A percentile compares a stretch with the other conserved stretches of the same genome.
Conservation (phyloP, 2,888 invertebrate species). For the Drosophila birchii region DNA sequence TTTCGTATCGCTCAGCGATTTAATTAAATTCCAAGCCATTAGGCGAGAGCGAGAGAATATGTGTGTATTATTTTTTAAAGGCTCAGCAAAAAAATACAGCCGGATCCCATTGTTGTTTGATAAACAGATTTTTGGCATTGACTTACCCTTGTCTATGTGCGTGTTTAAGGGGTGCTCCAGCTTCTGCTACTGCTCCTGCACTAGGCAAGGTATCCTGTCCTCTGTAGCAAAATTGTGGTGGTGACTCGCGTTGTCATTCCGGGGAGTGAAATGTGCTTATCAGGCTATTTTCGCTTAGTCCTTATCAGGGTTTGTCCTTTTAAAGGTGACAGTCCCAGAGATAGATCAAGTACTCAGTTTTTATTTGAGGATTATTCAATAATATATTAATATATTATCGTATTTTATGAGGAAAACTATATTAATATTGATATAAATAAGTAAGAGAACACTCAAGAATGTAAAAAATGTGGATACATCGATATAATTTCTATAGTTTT, state of each 20-base stretch:
- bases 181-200: slow-evolving; percentile 1
- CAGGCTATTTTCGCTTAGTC: slow-evolving; percentile 25
- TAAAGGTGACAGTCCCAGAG: not conserved
- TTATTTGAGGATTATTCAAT: too few species aligned
- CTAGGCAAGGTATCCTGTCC: slow-evolving; percentile 7
- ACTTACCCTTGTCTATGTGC: slow-evolving; percentile 38
- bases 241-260: slow-evolving; percentile 1
- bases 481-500: not conserved
- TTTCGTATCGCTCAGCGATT: slow-evolving; percentile 44
- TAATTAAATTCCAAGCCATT: slow-evolving; percentile 74
- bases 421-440: not conserved
- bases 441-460: too few species aligned
- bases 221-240: slow-evolving; percentile 22
- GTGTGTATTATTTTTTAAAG: slow-evolving; percentile 23
- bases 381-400: not conserved
- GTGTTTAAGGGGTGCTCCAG: not conserved
- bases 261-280: slow-evolving; percentile 34
- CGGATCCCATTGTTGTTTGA: slow-evolving; percentile 44
- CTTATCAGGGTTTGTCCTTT: slow-evolving; percentile 5
- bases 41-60: slow-evolving; percentile 25
- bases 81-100: slow-evolving; percentile 37
- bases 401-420: too few species aligned
- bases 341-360: not conserved
- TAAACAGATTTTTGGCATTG: slow-evolving; percentile 55
- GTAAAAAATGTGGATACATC: not conserved